Evolutionary conservation across 2,888 invertebrate genomes (phyloP).

Genomic region (Hemistola chrysoprasaria): DNA sequence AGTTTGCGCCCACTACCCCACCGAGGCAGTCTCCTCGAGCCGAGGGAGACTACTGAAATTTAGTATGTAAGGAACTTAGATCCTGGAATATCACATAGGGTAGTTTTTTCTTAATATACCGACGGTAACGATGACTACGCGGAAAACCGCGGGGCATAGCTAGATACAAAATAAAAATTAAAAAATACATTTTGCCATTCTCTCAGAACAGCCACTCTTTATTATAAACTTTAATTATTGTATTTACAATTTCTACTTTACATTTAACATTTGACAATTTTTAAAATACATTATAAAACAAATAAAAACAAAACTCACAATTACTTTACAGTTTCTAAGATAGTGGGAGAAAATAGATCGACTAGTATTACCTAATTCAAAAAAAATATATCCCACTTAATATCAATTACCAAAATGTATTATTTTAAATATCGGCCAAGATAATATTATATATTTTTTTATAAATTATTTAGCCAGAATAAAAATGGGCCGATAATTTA

Average conservation of each 20-base stretch:
- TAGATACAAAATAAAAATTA: constrained; percentile 29
- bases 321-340: constrained; percentile 68
- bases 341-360: constrained; percentile 66
- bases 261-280: constrained; percentile 78
- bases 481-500: constrained; percentile 64
- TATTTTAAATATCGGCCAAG: constrained; percentile 70
- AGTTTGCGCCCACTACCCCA: no score
- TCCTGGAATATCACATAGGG: no score
- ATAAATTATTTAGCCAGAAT: constrained; percentile 58
- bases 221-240: constrained; percentile 82
- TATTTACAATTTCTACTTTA: constrained; percentile 82
- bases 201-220: constrained; percentile 76
- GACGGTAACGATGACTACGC: no score
- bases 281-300: constrained; percentile 81
- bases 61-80: no score
- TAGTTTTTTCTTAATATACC: no score
- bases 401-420: constrained; percentile 43
- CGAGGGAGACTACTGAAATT: no score
- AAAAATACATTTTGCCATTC: constrained; percentile 54
- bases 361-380: constrained; percentile 78
- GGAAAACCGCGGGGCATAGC: no score
- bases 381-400: constrained; percentile 65
- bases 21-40: no score
- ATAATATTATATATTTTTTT: no score
- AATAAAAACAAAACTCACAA: constrained; percentile 73